phyloP scores from a whole-genome alignment of 30 jellyfish, hydroid and myxozoan genomes.

The Pseudorhiza aurosa region DNA sequence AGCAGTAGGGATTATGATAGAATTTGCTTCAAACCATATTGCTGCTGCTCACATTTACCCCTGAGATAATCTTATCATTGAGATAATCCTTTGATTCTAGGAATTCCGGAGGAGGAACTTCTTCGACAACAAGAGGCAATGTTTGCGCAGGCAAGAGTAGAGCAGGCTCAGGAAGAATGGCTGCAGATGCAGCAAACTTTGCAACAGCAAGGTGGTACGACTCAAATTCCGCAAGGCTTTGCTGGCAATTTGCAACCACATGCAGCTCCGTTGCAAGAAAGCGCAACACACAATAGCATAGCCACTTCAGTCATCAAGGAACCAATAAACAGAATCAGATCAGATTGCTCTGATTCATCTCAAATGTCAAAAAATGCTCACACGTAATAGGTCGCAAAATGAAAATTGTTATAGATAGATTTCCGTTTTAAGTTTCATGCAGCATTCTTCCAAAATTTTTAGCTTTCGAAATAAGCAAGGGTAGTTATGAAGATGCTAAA shows the following conservation, averaged over 20 bases:
- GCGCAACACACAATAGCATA: slow-evolving; percentile 22
- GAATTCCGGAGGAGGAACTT: slow-evolving; percentile 92
- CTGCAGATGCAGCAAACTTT: slow-evolving; percentile 76
- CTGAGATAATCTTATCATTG: too few species aligned
- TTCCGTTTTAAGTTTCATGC: too few species aligned
- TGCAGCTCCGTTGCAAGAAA: background rate
- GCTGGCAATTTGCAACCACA: background rate
- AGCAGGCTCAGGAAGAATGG: slow-evolving; percentile 96
- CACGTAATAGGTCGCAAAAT: background rate
- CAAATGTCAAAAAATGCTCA: background rate
- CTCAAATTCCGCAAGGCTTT: slow-evolving; percentile 10
- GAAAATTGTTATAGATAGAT: too few species aligned
- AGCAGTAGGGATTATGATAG: too few species aligned
- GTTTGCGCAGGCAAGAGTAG: slow-evolving; percentile 92
- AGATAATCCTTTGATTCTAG: slow-evolving; percentile 42
- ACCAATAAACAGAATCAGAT: slow-evolving; percentile 10
- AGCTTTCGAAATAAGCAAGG: too few species aligned
- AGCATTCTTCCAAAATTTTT: too few species aligned
- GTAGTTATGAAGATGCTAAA: too few species aligned
- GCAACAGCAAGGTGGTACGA: slow-evolving; percentile 49
- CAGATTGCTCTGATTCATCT: background rate
- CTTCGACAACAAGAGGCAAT: slow-evolving; percentile 95
- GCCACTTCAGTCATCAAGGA: slow-evolving; percentile 59
- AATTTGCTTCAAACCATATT: too few species aligned
- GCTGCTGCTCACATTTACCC: too few species aligned